Percentiles rank a stretch among this genome's conserved stretches.
Evolutionary conservation across 2,797 vertebrate species (phyloP).

Genomic region (Melopsittacus undulatus): DNA sequence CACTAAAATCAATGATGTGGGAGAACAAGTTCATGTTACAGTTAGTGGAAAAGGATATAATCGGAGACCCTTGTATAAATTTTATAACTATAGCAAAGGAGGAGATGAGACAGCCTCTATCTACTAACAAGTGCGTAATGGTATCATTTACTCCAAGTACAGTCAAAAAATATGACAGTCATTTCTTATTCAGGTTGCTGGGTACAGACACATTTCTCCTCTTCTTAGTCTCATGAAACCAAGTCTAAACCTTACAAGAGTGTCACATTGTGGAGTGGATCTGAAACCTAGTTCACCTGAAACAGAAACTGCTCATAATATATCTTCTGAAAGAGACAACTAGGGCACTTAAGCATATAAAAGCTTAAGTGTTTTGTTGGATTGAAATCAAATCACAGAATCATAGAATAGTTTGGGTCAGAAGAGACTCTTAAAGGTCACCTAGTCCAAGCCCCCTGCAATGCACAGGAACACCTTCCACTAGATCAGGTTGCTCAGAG

Average conservation of each 20-base stretch:
- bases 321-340: not conserved
- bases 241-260: not conserved
- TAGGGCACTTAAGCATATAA: not conserved
- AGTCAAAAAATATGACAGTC: not conserved
- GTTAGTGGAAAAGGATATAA: not conserved
- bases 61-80: not conserved
- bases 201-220: not conserved
- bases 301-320: not conserved
- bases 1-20: not conserved
- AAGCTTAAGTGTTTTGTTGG: not conserved
- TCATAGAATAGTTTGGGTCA: not conserved
- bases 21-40: not conserved
- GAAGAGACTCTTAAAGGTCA: not conserved
- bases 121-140: not conserved
- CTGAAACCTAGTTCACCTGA: not conserved
- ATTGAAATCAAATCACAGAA: not conserved
- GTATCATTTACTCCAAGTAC: not conserved
- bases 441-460: not conserved
- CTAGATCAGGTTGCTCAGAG: not conserved
- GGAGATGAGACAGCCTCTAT: not conserved
- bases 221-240: not conserved
- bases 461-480: not conserved
- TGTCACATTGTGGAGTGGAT: not conserved
- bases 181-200: not conserved
- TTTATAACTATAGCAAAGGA: not conserved